Evolutionary conservation across 2,797 vertebrate species (phyloP).

Genomic region (Pygocentrus nattereri): DNA sequence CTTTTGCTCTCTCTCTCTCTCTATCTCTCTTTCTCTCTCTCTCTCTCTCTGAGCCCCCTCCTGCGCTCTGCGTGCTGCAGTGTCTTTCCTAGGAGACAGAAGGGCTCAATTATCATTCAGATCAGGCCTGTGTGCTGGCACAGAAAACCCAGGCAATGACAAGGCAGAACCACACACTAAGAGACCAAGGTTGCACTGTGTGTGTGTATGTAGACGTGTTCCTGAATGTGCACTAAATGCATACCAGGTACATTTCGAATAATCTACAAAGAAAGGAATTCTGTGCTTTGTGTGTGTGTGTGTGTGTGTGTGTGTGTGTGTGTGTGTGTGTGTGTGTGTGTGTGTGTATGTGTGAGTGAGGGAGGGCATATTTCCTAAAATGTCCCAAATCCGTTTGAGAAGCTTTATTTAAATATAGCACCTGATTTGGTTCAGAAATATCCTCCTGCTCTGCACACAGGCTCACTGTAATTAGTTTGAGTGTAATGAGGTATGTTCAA

Average conservation of each 20-base stretch:
- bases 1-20: neutral
- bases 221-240: slow-evolving; percentile 26
- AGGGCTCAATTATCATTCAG: slow-evolving; percentile 75
- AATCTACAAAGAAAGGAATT: slow-evolving; percentile 22
- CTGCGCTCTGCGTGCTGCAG: slow-evolving; percentile 30
- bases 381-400: slow-evolving; percentile 59
- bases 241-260: slow-evolving; percentile 11
- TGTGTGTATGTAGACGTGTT: slow-evolving; percentile 25
- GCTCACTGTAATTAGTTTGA: slow-evolving; percentile 70
- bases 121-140: slow-evolving; percentile 59
- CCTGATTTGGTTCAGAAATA: slow-evolving; percentile 63
- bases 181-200: slow-evolving; percentile 57
- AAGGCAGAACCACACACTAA: slow-evolving; percentile 59
- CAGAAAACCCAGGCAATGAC: slow-evolving; percentile 67
- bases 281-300: too few species aligned
- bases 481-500: slow-evolving; percentile 54
- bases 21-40: slow-evolving; percentile 1
- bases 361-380: slow-evolving; percentile 48
- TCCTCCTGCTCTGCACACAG: slow-evolving; percentile 65
- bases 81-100: slow-evolving; percentile 65
- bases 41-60: slow-evolving; percentile 35
- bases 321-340: neutral
- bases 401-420: slow-evolving; percentile 79
- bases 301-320: too few species aligned
- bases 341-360: slow-evolving; percentile 31